Evolutionary conservation across 2,888 invertebrate genomes (phyloP), one percentile per base, ranked within the genome.

Genomic region (Diplazon laetatorius): DNA sequence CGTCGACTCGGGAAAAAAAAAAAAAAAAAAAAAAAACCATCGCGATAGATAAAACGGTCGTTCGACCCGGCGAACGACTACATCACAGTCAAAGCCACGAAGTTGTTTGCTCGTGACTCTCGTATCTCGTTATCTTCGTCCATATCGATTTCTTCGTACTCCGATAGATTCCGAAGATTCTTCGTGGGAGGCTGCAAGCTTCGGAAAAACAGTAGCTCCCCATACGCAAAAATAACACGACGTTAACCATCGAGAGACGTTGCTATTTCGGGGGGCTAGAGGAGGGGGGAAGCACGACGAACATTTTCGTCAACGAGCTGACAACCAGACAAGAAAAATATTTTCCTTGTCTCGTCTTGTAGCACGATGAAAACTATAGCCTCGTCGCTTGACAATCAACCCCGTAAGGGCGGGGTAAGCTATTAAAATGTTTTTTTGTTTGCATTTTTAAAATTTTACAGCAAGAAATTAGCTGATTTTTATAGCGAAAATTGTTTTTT

Each of bases 191-290:
- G 84, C 80, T 80, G 80, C 75, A 80, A 85, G 83, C 57, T 77
- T 83, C 82, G 85, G 81, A 76, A 87, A 85, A 89, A 88, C 88
- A 89, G 81, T n/a, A 87, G 89, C 86, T 86, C 89, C n/a, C n/a
- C 86, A 88, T 89, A 88, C 82, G 83, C 84, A 86, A 88, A 85
- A 87, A 90, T 87, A 89, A 90, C 88, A 89, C 77, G 80, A 83
- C 59, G 4, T 55, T 59, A 44, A 22, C 14, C 30, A 30, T 57
- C 42, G 60, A 55, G 30, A 42, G 16, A n/a, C 52, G 63, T 72
- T 71, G 8, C 25, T 14, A 52, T 52, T n/a, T 2, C n/a, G n/a
- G n/a, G n/a, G n/a, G n/a, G n/a, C n/a, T n/a, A n/a, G n/a, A n/a
- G n/a, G n/a, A n/a, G n/a, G n/a, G n/a, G n/a, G n/a, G 25, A 3